These are phyloP conservation scores for Euphysa ruthae DNA, from an alignment of 30 jellyfish, hydroid and myxozoan genomes.

Conservation along the genomic window DNA sequence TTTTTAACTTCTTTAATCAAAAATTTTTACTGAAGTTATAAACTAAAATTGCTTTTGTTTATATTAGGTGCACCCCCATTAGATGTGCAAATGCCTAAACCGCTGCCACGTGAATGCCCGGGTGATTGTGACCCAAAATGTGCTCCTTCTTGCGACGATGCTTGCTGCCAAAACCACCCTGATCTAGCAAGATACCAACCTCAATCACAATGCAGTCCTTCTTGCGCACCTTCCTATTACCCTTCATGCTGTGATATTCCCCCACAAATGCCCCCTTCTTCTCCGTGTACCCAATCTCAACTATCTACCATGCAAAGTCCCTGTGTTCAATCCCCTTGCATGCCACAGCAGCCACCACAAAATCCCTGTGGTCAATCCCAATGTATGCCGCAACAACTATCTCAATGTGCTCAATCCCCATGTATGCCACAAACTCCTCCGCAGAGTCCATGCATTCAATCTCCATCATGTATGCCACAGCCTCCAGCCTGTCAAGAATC, in stretches of 20 bases:
- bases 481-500: slow-evolving; percentile 20
- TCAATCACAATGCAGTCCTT: slow-evolving; percentile 25
- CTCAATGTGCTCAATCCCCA: slow-evolving; percentile 30
- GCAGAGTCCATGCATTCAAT: slow-evolving; percentile 14
- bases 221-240: slow-evolving; percentile 28
- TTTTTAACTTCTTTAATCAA: no score
- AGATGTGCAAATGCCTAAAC: slow-evolving; percentile 13
- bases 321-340: slow-evolving; percentile 29
- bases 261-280: not conserved
- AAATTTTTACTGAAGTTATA: no score
- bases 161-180: slow-evolving; percentile 38
- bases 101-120: slow-evolving; percentile 41
- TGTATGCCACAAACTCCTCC: slow-evolving; percentile 12
- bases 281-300: slow-evolving; percentile 23
- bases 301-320: not conserved
- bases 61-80: slow-evolving; percentile 38
- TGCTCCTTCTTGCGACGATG: slow-evolving; percentile 45
- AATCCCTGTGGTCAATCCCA: slow-evolving; percentile 22
- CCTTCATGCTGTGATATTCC: slow-evolving; percentile 23
- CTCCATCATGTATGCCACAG: not conserved
- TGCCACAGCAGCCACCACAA: not conserved
- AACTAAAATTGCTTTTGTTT: no score
- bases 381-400: not conserved
- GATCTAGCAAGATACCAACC: slow-evolving; percentile 29
- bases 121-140: slow-evolving; percentile 47